Evolutionary conservation across 92 coral and sea anemone species (phyloP), one percentile per base, ranked within the genome.

Genomic region (Muricea muricata): DNA sequence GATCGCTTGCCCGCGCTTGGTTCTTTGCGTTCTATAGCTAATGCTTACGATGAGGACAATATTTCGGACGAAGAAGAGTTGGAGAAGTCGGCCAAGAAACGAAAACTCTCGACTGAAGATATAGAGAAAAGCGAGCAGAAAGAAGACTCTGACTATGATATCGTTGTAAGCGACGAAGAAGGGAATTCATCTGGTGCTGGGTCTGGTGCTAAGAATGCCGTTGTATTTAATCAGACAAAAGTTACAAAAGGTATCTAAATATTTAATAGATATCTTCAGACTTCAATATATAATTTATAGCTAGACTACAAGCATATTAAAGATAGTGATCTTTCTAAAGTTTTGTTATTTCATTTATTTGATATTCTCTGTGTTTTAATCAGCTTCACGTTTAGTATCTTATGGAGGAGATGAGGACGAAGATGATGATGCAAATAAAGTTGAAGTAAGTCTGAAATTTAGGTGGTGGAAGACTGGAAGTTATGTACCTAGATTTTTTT

Each of bases 101-200:
- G 40, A 13, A 48, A 48, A 31, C 69, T 78, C 18, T 33, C 69
- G 0, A 47, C 37, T 3, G 39, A 42, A 17, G 58, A 45, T 13
- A 28, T 15, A 15, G 80, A 29, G 83, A 41, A 78, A 20, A 32
- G 33, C 40, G 76, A 70, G 12, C 17, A 15, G 25, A 42, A 70
- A 70, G 76, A 37, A 4, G 71, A 25, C n/a, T 78, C 83, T 56
- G 83, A 78, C 23, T 78, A 50, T n/a, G 54, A 78, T 34, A 78
- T 78, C 35, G 83, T 78, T 56, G 33, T 56, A 28, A 78, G 83
- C 55, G 94, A 86, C 75, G 69, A 81, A 24, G 63, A 82, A 75
- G 85, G 75, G 76, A 78, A 87, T 78, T 48, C 85, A 20, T 87
- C 90, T 11, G 42, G 67, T 33, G 30, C 77, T 56, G 78, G 79